Conservation (phyloP, 2,888 invertebrate genomes). For the Eupithecia subumbrata region DNA sequence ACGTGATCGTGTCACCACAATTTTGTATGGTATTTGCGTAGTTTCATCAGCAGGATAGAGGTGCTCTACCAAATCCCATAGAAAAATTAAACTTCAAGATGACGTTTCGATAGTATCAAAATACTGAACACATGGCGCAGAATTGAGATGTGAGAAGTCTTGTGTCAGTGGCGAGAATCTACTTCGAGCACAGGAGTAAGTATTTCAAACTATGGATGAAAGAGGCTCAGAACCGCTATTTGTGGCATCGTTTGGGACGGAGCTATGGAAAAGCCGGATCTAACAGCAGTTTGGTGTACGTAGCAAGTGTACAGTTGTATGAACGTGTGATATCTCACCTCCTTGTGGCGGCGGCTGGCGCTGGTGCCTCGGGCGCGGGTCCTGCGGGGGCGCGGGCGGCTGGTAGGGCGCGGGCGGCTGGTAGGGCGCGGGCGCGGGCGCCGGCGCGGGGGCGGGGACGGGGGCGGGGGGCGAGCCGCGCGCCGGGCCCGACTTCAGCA, state of each 20-base stretch:
- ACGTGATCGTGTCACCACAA: too few relatives aligned
- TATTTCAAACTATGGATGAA: neutral
- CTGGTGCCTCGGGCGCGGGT: conserved; percentile 53
- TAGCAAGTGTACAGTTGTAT: neutral
- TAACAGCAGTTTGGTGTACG: neutral
- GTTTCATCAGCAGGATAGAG: too few relatives aligned
- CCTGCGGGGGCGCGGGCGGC: conserved; percentile 48
- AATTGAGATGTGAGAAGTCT: neutral
- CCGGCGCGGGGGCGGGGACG: conserved; percentile 49
- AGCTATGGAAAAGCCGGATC: neutral
- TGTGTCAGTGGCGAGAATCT: neutral
- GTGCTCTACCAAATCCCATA: too few relatives aligned
- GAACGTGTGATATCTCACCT: neutral
- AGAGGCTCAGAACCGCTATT: neutral
- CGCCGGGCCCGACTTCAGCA: conserved; percentile 86
- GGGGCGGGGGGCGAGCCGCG: conserved; percentile 48
- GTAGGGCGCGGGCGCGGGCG: conserved; percentile 47
- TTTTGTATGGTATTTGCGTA: too few relatives aligned
- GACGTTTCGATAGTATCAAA: too few relatives aligned
- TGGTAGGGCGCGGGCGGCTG: conserved; percentile 50
- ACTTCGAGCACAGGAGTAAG: neutral
- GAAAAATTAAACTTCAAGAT: too few relatives aligned
- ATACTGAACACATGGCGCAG: too few relatives aligned
- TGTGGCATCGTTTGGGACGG: neutral
- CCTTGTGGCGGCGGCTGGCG: conserved; percentile 13